Base-by-base conservation (phyloP, 2,888 invertebrate species). In the Phengaris arion region DNA sequence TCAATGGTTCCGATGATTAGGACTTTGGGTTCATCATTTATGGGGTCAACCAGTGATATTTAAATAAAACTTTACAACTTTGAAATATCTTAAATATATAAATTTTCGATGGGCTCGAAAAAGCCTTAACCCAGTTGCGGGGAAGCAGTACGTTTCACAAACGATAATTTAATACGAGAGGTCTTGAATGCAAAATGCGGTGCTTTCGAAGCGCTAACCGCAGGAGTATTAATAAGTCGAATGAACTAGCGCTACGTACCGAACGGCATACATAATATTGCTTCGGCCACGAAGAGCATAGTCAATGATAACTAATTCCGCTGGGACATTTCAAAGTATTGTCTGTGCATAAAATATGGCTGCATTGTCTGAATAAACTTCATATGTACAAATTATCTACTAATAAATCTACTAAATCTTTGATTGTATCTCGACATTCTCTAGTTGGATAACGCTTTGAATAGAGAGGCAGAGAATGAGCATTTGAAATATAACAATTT, bases 241-340 rank as follows among this genome's bases (percentile, higher is more conserved):
- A 78, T 77, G 77, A 78, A 74, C 74, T 70, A 70, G 55, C 78
- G 77, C 77, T 76, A 76, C 76, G 79, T 76, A 80, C 80, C 78
- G 81, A 82, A 82, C 80, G 80, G 82, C 81, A 82, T 81, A 78
- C 80, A 81, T 81, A 84, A 83, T 82, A 80, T 81, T 78, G 80
- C 82, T 81, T 81, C 79, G 79, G 80, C 77, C 79, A 81, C 77
- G 74, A 75, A 79, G 68, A 81, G 83, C 84, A 85, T 54, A 72
- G 52, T 35, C 72, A 54, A 72, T 54, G 54, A 87, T 86, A 84
- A 85, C 82, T 84, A 85, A 86, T 86, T 86, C 85, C 84, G 85
- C 86, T 84, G 85, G 82, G 68, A 46, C 70, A 22, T 57, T 70
- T 70, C 75, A 70, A n/a, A 22, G 72, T 54, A 52, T 52, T 54